Evolutionary conservation across 1,140 invertebrate species (phyloP).

Genomic region (Venustaconcha ellipsiformis): DNA sequence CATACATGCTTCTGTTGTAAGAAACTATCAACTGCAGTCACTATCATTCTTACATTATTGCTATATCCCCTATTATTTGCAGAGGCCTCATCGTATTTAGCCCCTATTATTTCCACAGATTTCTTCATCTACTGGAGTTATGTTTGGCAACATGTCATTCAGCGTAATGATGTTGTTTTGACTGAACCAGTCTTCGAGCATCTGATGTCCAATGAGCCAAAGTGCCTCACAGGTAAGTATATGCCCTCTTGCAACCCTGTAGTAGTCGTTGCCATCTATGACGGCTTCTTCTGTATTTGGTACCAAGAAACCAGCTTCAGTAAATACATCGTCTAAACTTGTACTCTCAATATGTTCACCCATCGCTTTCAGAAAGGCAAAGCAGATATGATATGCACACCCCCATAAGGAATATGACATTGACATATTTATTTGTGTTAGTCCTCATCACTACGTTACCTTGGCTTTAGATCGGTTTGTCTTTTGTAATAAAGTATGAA

Average conservation of each 20-base stretch:
- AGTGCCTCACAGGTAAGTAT: neutral
- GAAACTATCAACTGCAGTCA: neutral
- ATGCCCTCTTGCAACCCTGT: conserved; percentile 1
- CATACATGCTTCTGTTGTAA: neutral
- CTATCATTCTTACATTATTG: neutral
- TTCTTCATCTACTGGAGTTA: neutral
- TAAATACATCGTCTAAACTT: conserved; percentile 25
- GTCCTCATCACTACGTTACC: conserved; percentile 13
- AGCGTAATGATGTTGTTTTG: neutral
- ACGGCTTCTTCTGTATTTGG: conserved; percentile 12
- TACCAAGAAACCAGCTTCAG: conserved; percentile 16
- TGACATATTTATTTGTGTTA: conserved; percentile 12
- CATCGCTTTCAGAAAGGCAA: conserved; percentile 32
- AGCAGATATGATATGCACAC: conserved; percentile 17
- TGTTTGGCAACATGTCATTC: neutral
- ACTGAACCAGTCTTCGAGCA: neutral
- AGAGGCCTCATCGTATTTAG: neutral
- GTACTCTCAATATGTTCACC: conserved; percentile 29
- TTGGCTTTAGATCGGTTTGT: conserved; percentile 14
- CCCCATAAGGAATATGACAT: conserved; percentile 17
- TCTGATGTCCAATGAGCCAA: conserved; percentile 1
- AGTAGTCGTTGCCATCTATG: conserved; percentile 25
- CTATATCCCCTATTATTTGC: neutral
- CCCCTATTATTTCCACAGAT: neutral
- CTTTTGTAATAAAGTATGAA: conserved; percentile 19